A percentile compares a stretch with the other conserved stretches of the same genome.
Conservation (phyloP, 2,888 invertebrate species). For the Trachelus iudaicus region DNA sequence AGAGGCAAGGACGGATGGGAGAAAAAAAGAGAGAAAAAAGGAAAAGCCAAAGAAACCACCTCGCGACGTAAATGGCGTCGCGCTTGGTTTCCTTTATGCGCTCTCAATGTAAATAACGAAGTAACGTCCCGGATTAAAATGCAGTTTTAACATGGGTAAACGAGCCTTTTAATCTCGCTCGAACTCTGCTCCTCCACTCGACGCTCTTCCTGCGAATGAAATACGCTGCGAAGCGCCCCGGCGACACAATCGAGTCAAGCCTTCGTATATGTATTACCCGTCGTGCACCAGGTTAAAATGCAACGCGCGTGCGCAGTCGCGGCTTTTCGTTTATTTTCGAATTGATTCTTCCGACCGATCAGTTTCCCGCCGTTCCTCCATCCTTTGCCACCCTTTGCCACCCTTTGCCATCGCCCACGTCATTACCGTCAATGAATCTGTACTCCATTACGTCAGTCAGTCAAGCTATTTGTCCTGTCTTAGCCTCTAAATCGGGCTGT, state of each 20-base stretch:
- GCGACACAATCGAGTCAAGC: no score
- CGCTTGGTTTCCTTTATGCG: slow-evolving; percentile 22
- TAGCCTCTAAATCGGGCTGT: background rate
- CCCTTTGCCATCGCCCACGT: background rate
- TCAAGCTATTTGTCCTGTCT: background rate
- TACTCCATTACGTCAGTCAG: no score
- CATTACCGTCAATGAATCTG: no score
- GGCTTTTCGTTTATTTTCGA: background rate
- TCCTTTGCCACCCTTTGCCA: background rate
- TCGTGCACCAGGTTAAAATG: background rate
- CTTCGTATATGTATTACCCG: background rate
- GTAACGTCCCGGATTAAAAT: slow-evolving; percentile 36
- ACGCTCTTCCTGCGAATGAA: background rate
- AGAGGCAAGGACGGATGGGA: no score
- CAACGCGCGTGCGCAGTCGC: background rate
- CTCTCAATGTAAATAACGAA: slow-evolving; percentile 38
- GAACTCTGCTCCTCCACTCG: background rate
- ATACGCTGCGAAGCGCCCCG: background rate
- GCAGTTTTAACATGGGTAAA: slow-evolving; percentile 28
- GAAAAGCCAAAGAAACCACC: background rate
- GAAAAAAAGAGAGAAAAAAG: no score
- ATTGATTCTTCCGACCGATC: background rate
- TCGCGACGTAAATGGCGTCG: background rate
- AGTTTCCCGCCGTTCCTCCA: background rate
- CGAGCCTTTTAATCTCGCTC: slow-evolving; percentile 10